A percentile compares a stretch with the other conserved stretches of the same genome.
These are phyloP conservation scores for Perognathus longimembris DNA, from an alignment of 2,113 vertebrate genomes.

Conservation along the genomic window DNA sequence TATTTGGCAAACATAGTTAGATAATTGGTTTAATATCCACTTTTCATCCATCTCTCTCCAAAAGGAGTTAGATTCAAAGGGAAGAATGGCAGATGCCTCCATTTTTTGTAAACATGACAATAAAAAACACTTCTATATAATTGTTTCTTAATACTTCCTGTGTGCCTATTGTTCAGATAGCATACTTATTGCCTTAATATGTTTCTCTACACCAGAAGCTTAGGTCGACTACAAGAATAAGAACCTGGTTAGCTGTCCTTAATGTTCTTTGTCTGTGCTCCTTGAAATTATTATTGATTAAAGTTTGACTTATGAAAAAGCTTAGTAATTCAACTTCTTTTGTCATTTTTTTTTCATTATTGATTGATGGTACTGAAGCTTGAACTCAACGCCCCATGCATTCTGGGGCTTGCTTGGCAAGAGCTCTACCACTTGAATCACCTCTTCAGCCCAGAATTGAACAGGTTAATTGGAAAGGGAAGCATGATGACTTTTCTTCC, in stretches of 20 bases:
- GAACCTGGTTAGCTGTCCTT: background rate
- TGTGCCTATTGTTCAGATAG: background rate
- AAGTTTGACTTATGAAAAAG: background rate
- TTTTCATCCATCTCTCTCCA: background rate
- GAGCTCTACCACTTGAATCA: too few relatives aligned
- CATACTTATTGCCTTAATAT: background rate
- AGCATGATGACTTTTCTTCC: too few relatives aligned
- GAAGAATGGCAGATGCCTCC: background rate
- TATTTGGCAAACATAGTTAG: background rate
- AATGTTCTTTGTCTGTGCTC: background rate
- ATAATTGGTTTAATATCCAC: background rate
- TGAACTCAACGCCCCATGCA: too few relatives aligned
- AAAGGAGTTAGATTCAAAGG: background rate
- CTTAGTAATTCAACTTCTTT: background rate
- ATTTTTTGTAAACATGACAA: background rate
- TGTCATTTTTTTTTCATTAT: too few relatives aligned
- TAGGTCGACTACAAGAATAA: background rate
- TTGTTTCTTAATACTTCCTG: background rate
- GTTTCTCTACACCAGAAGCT: background rate
- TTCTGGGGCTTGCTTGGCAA: too few relatives aligned
- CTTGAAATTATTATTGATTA: background rate
- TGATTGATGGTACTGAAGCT: too few relatives aligned
- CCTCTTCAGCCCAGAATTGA: too few relatives aligned
- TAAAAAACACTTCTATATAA: background rate
- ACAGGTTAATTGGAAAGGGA: too few relatives aligned